A percentile compares a stretch with the other conserved stretches of the same genome.
phyloP scores from a whole-genome alignment of 2,888 invertebrate genomes.

The Norana najaformis region DNA sequence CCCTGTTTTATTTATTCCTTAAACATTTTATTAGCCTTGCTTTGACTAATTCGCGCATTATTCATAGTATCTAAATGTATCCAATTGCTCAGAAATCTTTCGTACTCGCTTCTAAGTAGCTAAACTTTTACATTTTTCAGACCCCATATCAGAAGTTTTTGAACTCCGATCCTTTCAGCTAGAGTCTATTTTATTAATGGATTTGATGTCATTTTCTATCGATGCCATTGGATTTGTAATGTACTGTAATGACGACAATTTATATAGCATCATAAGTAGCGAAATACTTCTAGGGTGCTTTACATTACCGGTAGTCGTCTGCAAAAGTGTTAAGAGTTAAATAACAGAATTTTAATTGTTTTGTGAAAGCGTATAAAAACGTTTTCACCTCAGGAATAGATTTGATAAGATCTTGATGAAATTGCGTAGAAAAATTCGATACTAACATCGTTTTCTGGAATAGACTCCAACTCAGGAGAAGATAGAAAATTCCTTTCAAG shows the following conservation, averaged over 20 bases:
- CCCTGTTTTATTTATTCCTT: too few species aligned
- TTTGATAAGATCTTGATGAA: neutral
- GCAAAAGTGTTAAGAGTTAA: neutral
- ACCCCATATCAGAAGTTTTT: neutral
- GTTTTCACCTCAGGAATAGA: neutral
- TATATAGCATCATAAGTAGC: neutral
- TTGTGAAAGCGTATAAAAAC: neutral
- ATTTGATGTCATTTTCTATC: neutral
- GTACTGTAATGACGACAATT: neutral
- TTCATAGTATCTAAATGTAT: too few species aligned
- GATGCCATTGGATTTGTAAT: neutral
- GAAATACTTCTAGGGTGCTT: neutral
- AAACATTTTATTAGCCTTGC: too few species aligned
- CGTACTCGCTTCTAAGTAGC: too few species aligned
- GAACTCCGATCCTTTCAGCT: neutral
- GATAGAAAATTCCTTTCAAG: constrained; percentile 7
- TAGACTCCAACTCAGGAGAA: neutral
- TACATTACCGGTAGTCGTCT: too few species aligned
- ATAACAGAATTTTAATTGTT: neutral
- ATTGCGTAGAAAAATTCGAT: neutral
- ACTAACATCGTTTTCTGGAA: constrained; percentile 16
- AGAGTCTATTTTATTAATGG: neutral
- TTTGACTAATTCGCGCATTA: too few species aligned
- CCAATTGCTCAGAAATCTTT: too few species aligned
- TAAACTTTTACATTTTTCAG: too few species aligned